A percentile compares a stretch with the other conserved stretches of the same genome.
Evolutionary conservation across 2,113 vertebrate genomes (phyloP).

Genomic region (Oxyura jamaicensis): DNA sequence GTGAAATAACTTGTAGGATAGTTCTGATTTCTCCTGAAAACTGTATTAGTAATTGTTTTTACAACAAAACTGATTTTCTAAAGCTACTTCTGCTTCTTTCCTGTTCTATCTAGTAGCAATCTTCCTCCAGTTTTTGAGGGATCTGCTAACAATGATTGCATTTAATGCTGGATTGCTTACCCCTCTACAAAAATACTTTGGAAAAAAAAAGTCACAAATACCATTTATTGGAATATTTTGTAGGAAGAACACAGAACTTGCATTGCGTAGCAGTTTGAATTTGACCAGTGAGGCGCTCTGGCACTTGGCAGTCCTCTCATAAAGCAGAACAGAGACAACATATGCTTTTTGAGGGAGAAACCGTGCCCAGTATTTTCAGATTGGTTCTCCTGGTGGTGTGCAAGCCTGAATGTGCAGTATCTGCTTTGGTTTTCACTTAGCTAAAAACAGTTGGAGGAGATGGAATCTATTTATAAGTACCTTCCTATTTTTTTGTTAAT

Average conservation of each 20-base stretch:
- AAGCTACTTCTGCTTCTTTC: not conserved
- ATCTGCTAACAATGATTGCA: not conserved
- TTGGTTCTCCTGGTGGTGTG: not conserved
- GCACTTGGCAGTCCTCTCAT: not conserved
- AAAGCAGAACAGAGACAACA: not conserved
- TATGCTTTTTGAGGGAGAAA: not conserved
- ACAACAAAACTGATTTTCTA: not conserved
- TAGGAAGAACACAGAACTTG: not conserved
- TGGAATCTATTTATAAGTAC: not conserved
- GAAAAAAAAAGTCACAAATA: constrained; percentile 16
- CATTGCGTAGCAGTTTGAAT: not conserved
- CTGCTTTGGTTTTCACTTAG: not conserved
- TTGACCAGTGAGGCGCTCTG: not conserved
- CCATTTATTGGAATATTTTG: not conserved
- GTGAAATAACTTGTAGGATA: not conserved
- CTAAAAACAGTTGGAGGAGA: not conserved
- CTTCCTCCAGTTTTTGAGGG: not conserved
- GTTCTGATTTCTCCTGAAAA: not conserved
- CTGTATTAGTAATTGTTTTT: not conserved
- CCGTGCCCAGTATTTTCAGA: not conserved
- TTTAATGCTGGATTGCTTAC: not conserved
- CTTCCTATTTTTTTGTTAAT: not conserved
- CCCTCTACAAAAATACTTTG: not conserved
- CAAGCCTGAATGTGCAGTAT: not conserved
- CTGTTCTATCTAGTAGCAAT: not conserved